Base-by-base conservation (phyloP, 2,113 vertebrate species). In the Hypomesus transpacificus region DNA sequence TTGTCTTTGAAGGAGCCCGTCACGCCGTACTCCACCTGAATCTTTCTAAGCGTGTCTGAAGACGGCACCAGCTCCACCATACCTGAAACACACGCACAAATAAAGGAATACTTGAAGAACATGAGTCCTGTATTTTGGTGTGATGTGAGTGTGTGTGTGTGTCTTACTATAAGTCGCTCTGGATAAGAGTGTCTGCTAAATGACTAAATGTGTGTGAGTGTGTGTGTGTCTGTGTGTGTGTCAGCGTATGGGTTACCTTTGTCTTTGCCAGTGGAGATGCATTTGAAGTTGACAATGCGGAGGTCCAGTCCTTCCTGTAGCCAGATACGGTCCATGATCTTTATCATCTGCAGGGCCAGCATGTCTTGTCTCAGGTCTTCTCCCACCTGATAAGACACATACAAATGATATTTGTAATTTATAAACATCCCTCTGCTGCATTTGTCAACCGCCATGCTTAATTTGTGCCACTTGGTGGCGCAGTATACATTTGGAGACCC, bases 1-100 rank as follows among this genome's bases (percentile, higher is more conserved):
- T 99, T 99, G 88, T 99, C 97, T 85, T 99, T 99, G 80, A 99
- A 98, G 76, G 97, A 99, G 24, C 97, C 97, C 0, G 97, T 99
- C 73, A 99, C 94, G 39, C 97, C 97, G 68, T 97, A 96, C 79
- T 99, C 97, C 84, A 98, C 96, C 89, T 99, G 97, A 86, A 99
- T 98, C 89, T 99, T 99, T 73, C 97, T 92, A 70, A 99, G 92
- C 0, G 97, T 99, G 71, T 99, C 97, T n/a, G 97, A 97, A 75
- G 94, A 94, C 52, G 96, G 95, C 76, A 99, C 97, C 84, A 99
- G 91, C 81, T 99, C 97, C 82, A 99, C 97, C 95, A 99, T 96
- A 17, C 97, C 97, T 98, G 72, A 34, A 1, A 59, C 17, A 11
- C 13, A 26, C 57, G 26, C 20, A 26, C 21, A 70, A 20, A 71